Base-by-base conservation (phyloP, 2,888 invertebrate genomes). In the Cerceris ruficornis region DNA sequence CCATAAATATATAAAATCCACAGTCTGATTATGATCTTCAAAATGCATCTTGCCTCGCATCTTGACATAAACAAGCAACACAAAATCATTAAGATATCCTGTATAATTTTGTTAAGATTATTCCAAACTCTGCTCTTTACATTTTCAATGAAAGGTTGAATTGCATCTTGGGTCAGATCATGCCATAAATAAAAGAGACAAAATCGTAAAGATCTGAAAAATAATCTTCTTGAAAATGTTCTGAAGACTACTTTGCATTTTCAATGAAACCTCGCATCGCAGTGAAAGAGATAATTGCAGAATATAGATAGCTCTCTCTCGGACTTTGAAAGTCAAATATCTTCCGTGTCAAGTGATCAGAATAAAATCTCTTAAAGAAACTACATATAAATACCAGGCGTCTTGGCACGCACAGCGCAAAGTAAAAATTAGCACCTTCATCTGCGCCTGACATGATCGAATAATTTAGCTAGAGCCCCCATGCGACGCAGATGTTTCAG, bases 41-140 rank as follows among this genome's bases (percentile, higher is more conserved):
- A 68, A 72, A 50, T 49, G 52, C 15, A 14, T 49, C 28, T 73
- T 69, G 17, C 49, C 39, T 49, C 61, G 50, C 15, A 8, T 42
- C 42, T 61, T 68, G 61, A 61, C 67, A 68, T 54, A 55, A 17
- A 17, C 39, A 14, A 13, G 17, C 50, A 54, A 42, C 9, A 52
- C 14, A n/a, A 4, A 28, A 13, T 42, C 28, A n/a, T n/a, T 39
- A 17, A 60, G 2, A 46, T 46, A 1, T 46, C 2, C 8, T 46
- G 1, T 6, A 11, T 1, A 8, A 11, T 11, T 1, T 11, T 46
- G 0, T 1, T 46, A 28, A 28, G 28, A 28, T 2, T 28, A 28
- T 28, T 28, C 28, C 28, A 28, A 28, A 28, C 28, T 28, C 28
- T 28, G 46, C 46, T 46, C 11, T 46, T 46, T 46, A 11, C 8